Percentiles rank a stretch among this genome's conserved stretches.
Conservation (phyloP, 2,797 vertebrate species). For the Megalops cyprinoides region DNA sequence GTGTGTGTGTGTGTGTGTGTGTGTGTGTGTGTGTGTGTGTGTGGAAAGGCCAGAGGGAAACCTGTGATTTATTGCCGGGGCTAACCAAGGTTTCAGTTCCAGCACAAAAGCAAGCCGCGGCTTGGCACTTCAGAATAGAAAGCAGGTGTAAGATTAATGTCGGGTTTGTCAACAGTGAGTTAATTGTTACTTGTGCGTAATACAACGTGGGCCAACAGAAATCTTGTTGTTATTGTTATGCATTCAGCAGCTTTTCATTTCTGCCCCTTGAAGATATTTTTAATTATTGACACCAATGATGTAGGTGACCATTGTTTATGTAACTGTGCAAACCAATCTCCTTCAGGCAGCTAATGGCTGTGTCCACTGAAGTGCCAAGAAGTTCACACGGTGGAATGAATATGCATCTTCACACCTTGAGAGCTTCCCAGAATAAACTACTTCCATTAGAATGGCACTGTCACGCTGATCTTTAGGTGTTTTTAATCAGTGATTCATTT, state of each 20-base stretch:
- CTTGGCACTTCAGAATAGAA: slow-evolving; percentile 33
- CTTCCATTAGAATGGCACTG: slow-evolving; percentile 15
- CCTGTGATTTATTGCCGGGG: slow-evolving; percentile 44
- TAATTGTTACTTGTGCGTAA: slow-evolving; percentile 39
- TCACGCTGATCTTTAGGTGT: slow-evolving; percentile 47
- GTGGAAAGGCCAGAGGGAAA: slow-evolving; percentile 18
- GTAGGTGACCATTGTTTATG: background rate
- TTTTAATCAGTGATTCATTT: slow-evolving; percentile 62
- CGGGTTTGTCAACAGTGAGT: slow-evolving; percentile 27
- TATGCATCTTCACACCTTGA: slow-evolving; percentile 54
- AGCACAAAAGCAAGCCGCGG: slow-evolving; percentile 44
- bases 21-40: slow-evolving; percentile 39
- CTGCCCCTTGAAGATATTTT: background rate
- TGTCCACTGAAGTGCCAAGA: background rate
- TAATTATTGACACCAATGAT: slow-evolving; percentile 22
- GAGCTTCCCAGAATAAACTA: background rate
- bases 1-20: slow-evolving; percentile 34
- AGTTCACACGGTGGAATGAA: slow-evolving; percentile 46
- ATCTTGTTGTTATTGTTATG: slow-evolving; percentile 15
- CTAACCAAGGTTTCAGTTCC: slow-evolving; percentile 45
- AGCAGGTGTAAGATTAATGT: slow-evolving; percentile 30
- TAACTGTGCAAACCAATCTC: background rate
- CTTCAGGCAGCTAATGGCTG: background rate
- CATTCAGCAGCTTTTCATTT: slow-evolving; percentile 8
- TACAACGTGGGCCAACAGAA: background rate